Evolutionary conservation across 2,797 vertebrate genomes (phyloP).

Genomic region (Phoebastria nigripes): DNA sequence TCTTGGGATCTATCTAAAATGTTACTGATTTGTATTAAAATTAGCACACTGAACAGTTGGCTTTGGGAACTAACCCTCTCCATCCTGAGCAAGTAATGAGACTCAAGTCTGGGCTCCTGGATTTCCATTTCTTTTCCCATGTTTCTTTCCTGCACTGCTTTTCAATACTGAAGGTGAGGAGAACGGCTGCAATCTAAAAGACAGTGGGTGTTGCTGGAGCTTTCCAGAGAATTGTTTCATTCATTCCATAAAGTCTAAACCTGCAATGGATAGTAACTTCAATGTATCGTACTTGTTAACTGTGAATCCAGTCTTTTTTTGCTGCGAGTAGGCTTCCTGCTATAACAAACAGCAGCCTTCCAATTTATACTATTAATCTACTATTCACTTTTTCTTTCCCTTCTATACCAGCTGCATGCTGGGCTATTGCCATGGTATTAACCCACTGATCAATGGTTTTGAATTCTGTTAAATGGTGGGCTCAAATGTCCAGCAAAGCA

Average conservation of each 20-base stretch:
- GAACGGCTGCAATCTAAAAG: background rate
- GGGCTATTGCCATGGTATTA: background rate
- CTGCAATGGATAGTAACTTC: background rate
- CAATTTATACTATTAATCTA: background rate
- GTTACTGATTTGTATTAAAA: background rate
- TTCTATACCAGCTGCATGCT: background rate
- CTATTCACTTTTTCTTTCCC: background rate
- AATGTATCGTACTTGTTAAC: background rate
- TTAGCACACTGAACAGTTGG: background rate
- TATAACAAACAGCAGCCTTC: background rate
- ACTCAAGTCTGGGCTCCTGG: background rate
- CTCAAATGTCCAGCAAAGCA: background rate
- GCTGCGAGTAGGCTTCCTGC: background rate
- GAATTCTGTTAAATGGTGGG: background rate
- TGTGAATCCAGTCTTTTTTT: background rate
- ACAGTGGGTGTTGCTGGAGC: background rate
- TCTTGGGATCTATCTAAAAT: background rate
- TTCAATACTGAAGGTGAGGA: background rate
- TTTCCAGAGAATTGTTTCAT: background rate
- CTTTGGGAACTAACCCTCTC: background rate
- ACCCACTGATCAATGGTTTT: background rate
- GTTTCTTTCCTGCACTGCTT: background rate
- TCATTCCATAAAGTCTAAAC: background rate
- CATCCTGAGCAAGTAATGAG: background rate
- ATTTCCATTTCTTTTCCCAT: background rate